Evolutionary conservation across 2,888 invertebrate genomes (phyloP).

Genomic region (Tenodera sinensis): DNA sequence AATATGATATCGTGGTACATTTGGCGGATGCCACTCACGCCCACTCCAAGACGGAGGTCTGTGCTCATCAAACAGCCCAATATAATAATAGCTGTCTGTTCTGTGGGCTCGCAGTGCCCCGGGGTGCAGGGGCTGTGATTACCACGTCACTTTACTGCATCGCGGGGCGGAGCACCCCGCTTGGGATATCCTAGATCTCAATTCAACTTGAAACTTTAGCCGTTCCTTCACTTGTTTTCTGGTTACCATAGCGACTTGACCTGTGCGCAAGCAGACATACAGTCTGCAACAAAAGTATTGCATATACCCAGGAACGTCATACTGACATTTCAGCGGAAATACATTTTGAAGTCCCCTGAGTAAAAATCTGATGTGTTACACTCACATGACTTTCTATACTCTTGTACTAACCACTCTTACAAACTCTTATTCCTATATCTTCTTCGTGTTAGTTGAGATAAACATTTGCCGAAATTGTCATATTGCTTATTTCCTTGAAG

Average conservation of each 20-base stretch:
- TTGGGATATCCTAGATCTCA: not conserved
- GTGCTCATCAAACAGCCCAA: not conserved
- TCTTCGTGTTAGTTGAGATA: too few species aligned
- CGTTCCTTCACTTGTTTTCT: not conserved
- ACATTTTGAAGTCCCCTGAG: too few species aligned
- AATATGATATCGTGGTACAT: too few species aligned
- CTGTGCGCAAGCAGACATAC: not conserved
- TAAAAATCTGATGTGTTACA: too few species aligned
- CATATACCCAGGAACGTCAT: too few species aligned
- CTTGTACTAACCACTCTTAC: too few species aligned
- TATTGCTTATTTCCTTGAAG: too few species aligned
- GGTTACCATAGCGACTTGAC: not conserved
- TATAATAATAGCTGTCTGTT: not conserved
- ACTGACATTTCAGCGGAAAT: too few species aligned
- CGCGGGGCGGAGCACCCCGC: not conserved
- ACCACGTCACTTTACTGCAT: not conserved
- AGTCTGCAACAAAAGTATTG: not conserved
- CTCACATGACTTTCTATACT: too few species aligned
- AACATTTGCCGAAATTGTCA: too few species aligned
- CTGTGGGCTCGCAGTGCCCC: not conserved
- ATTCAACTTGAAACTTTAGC: not conserved
- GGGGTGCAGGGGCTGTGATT: not conserved
- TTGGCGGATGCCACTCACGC: not conserved
- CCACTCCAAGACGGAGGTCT: not conserved
- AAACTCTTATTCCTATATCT: too few species aligned